Conservation (phyloP, 2,888 invertebrate genomes). For the Epinotia demarniana region DNA sequence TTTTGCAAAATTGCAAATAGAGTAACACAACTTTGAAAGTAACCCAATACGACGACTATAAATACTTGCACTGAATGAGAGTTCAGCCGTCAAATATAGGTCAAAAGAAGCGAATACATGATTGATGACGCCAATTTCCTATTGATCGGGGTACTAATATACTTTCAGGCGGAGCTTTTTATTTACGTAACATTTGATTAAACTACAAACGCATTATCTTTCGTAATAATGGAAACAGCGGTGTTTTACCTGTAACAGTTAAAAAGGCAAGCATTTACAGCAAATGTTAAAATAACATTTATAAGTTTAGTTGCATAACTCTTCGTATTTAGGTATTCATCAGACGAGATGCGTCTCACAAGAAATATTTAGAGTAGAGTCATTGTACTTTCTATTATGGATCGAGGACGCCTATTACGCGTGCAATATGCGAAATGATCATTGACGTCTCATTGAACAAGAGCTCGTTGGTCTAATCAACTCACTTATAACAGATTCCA, state of each 20-base stretch:
- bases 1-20: not conserved
- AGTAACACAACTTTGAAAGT: conserved; percentile 29
- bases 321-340: not conserved
- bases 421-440: conserved; percentile 50
- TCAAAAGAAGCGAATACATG: conserved; percentile 65
- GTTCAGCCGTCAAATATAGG: conserved; percentile 54
- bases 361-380: conserved; percentile 49
- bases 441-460: conserved; percentile 23
- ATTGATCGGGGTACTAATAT: conserved; percentile 57
- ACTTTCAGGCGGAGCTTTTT: conserved; percentile 53
- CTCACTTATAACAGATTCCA: conserved; percentile 2
- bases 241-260: not conserved
- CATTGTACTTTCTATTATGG: conserved; percentile 57
- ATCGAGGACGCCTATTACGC: conserved; percentile 52
- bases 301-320: not conserved
- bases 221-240: not conserved
- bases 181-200: conserved; percentile 58
- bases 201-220: conserved; percentile 33
- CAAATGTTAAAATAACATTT: not conserved
- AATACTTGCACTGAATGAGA: conserved; percentile 35
- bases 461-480: conserved; percentile 14
- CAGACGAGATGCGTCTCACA: conserved; percentile 28
- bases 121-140: conserved; percentile 75
- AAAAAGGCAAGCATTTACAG: conserved; percentile 4
- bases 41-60: conserved; percentile 29